Percentiles rank a stretch among this genome's conserved stretches.
These are phyloP conservation scores for Callyntrura guangdongensis DNA, from an alignment of 2,888 invertebrate species.

Conservation along the genomic window DNA sequence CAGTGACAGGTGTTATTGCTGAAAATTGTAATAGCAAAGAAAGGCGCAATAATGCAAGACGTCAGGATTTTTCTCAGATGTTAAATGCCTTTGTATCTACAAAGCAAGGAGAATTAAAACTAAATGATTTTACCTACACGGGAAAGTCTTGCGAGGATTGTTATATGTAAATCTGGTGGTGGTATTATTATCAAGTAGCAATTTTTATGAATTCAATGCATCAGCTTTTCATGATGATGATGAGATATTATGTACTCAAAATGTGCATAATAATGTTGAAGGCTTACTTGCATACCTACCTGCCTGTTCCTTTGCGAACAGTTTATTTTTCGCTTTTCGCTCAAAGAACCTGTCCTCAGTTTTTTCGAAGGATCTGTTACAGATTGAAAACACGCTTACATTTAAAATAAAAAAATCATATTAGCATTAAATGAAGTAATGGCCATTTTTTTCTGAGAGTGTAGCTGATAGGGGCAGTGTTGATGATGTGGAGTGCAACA, in stretches of 20 bases:
- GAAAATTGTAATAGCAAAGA: slow-evolving; percentile 68
- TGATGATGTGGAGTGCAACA: slow-evolving; percentile 65
- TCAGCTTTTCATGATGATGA: slow-evolving; percentile 46
- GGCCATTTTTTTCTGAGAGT: slow-evolving; percentile 52
- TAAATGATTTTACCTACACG: slow-evolving; percentile 69
- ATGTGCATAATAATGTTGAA: slow-evolving; percentile 23
- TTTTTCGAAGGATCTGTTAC: slow-evolving; percentile 61
- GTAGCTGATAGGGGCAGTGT: slow-evolving; percentile 21
- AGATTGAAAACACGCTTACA: slow-evolving; percentile 33
- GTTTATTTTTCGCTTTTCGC: slow-evolving; percentile 40
- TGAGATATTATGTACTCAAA: slow-evolving; percentile 29
- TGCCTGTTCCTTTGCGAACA: slow-evolving; percentile 45
- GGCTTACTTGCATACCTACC: slow-evolving; percentile 25
- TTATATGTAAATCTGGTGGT: slow-evolving; percentile 33
- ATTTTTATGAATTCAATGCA: slow-evolving; percentile 32
- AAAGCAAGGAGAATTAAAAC: slow-evolving; percentile 61
- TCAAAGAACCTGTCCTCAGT: slow-evolving; percentile 70
- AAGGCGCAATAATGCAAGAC: slow-evolving; percentile 57
- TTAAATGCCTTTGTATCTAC: slow-evolving; percentile 25
- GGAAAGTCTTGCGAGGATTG: slow-evolving; percentile 30
- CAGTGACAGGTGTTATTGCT: slow-evolving; percentile 80
- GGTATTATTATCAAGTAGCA: slow-evolving; percentile 35
- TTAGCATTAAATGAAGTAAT: slow-evolving; percentile 51
- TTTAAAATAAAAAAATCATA: slow-evolving; percentile 36
- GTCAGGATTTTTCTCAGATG: slow-evolving; percentile 34